A percentile compares a stretch with the other conserved stretches of the same genome.
Conservation (phyloP, 2,888 invertebrate genomes). For the Empis stercorea region DNA sequence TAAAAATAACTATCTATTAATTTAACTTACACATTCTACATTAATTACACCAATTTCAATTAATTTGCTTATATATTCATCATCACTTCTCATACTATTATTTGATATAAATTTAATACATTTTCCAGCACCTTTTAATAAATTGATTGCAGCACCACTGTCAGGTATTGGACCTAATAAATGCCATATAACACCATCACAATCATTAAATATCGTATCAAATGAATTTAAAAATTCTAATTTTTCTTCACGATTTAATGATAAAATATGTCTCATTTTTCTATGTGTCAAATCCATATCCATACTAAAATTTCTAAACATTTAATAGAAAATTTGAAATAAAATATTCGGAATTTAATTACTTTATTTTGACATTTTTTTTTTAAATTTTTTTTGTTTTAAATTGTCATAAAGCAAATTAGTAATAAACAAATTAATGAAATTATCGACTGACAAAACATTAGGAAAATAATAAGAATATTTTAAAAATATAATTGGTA, state of each 20-base stretch:
- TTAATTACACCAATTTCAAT: conserved; percentile 18
- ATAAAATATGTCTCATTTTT: too few species aligned
- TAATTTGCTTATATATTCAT: conserved; percentile 26
- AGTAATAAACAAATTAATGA: too few species aligned
- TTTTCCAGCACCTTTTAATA: conserved; percentile 33
- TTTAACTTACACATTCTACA: conserved; percentile 19
- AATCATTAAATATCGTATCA: conserved; percentile 44
- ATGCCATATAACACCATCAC: conserved; percentile 42
- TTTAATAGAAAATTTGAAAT: too few species aligned
- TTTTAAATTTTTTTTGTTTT: too few species aligned
- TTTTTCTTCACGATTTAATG: conserved; percentile 19
- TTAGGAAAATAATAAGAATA: too few species aligned
- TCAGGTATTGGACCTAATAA: conserved; percentile 28
- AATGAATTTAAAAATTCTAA: conserved; percentile 36
- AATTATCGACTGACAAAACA: too few species aligned
- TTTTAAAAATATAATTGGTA: too few species aligned
- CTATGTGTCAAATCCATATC: too few species aligned
- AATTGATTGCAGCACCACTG: conserved; percentile 28
- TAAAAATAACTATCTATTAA: not conserved
- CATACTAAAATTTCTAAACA: too few species aligned
- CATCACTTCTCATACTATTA: conserved; percentile 28
- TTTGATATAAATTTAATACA: conserved; percentile 33
- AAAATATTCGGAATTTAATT: too few species aligned
- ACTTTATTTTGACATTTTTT: too few species aligned
- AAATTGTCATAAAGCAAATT: too few species aligned